Evolutionary conservation across 35 echinoderm and acorn worm genomes (phyloP), one percentile per base, ranked within the genome.

Genomic region (Chiridota heheva): DNA sequence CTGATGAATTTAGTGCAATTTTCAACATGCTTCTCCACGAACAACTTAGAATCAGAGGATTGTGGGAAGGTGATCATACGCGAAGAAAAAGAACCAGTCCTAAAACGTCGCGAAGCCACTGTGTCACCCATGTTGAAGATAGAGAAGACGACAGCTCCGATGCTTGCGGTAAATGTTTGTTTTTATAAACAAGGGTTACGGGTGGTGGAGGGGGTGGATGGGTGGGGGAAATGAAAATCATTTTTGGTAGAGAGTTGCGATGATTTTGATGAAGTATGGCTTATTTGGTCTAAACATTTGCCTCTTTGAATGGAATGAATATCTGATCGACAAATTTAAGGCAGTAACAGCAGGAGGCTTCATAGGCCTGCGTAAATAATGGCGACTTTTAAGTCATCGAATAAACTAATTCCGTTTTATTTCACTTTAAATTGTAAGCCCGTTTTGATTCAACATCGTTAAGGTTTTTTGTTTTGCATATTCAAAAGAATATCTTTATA

Each of bases 21-120:
- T 96, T 81, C 53, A 96, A 96, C 59, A 58, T 91, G 6, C 41
- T 96, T 40, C n/a, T 96, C 45, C 83, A 96, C 24, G 76, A 91
- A 32, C 30, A 60, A 4, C 63, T 90, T 61, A 60, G 56, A 57
- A 66, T 49, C 51, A 89, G 57, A 72, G 88, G 88, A 4, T 55
- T 86, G 24, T 91, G 78, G 88, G 79, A 83, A 15, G 63, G n/a
- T 36, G 92, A 96, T 56, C 92, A 96, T 18, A 96, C 92, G 3
- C 72, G 67, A 40, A 84, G 64, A 36, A 83, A 30, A 61, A 46
- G 61, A 31, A 36, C 27, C 39, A 32, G 22, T 17, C 10, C 8
- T 13, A 64, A 8, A 2, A 67, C 41, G 40, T 5, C 10, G 20
- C 42, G n/a, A n/a, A n/a, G n/a, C n/a, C n/a, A n/a, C n/a, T n/a